Conservation (phyloP, 1,140 invertebrate genomes). For the Hetaerina americana region DNA sequence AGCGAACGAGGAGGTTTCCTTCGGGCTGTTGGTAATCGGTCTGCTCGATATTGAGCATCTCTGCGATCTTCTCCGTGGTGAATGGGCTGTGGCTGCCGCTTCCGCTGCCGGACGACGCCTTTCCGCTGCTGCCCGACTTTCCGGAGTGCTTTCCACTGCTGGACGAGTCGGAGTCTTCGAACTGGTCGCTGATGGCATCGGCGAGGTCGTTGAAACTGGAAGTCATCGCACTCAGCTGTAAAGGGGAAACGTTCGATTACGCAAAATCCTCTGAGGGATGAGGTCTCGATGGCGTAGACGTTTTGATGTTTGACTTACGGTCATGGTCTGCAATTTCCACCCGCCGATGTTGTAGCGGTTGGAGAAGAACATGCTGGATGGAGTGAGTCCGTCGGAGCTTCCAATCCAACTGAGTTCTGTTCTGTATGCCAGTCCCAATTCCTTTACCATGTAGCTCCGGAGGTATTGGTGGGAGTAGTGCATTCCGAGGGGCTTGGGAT, state of each 20-base stretch:
- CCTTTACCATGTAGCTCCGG: conserved; percentile 25
- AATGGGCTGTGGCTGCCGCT: background rate
- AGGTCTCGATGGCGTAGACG: too few species aligned
- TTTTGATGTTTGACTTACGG: conserved; percentile 26
- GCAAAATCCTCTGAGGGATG: too few species aligned
- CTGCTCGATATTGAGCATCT: conserved; percentile 39
- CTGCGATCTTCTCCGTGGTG: conserved; percentile 31
- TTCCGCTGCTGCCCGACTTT: conserved; percentile 18
- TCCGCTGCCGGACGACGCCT: background rate
- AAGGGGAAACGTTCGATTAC: background rate
- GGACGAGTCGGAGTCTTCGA: conserved; percentile 15
- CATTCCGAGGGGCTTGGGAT: conserved; percentile 33
- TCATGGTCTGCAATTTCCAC: conserved; percentile 26
- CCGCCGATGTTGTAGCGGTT: conserved; percentile 30
- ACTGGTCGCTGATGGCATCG: conserved; percentile 27
- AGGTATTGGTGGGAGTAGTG: conserved; percentile 35
- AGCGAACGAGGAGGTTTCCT: conserved; percentile 33
- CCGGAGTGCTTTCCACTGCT: too few species aligned
- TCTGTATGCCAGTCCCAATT: conserved; percentile 31
- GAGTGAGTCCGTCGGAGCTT: conserved; percentile 37
- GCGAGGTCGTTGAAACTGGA: conserved; percentile 36
- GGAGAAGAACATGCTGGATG: conserved; percentile 30
- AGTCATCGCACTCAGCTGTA: conserved; percentile 25
- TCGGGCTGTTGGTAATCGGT: conserved; percentile 39
- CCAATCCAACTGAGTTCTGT: conserved; percentile 32